Evolutionary conservation across 2,888 invertebrate species (phyloP).

Genomic region (Lampropteryx suffumata): DNA sequence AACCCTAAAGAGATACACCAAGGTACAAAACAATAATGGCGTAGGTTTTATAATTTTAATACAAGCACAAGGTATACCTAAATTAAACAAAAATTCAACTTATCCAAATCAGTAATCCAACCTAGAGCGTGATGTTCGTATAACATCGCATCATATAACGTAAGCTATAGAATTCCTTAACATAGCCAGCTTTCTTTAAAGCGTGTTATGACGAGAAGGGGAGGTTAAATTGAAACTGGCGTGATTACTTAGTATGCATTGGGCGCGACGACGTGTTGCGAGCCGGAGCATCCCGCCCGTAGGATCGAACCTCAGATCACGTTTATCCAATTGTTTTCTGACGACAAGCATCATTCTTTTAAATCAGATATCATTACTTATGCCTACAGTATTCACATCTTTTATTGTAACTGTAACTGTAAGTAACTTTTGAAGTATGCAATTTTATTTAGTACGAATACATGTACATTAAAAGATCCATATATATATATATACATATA

Average conservation of each 20-base stretch:
- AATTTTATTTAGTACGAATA: no score
- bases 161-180: background rate
- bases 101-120: no score
- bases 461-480: no score
- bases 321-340: constrained; percentile 81
- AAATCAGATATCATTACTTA: constrained; percentile 76
- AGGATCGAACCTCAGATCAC: constrained; percentile 69
- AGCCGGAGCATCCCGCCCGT: constrained; percentile 48
- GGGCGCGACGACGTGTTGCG: constrained; percentile 69
- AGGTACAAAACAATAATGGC: no score
- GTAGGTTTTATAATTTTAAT: no score
- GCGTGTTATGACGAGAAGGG: constrained; percentile 57
- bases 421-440: background rate
- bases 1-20: no score
- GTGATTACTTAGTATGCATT: constrained; percentile 80
- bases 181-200: constrained; percentile 40
- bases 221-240: constrained; percentile 75
- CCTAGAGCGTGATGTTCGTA: no score
- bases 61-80: no score
- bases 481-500: no score
- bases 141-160: no score
- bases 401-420: no score
- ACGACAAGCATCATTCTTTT: constrained; percentile 80
- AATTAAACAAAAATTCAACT: no score
- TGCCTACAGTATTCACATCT: constrained; percentile 20